Conservation (phyloP, 2,797 vertebrate genomes). For the Peromyscus attwateri region DNA sequence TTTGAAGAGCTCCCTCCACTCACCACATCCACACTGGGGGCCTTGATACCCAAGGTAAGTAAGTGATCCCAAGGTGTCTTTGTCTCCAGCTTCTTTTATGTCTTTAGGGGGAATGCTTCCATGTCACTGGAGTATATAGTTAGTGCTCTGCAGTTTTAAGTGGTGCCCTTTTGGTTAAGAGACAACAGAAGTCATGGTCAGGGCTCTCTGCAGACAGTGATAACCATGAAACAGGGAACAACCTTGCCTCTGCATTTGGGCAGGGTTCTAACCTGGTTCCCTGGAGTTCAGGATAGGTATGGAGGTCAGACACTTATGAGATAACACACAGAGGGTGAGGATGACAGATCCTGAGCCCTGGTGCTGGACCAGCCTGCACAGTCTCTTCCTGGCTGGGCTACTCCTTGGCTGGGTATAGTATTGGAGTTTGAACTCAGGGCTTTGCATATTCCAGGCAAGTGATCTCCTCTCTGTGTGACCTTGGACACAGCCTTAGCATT, state of each 20-base stretch:
- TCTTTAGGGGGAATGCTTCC: neutral
- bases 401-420: neutral
- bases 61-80: accelerated
- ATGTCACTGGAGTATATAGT: neutral
- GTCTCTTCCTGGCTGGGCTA: neutral
- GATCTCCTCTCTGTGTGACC: neutral
- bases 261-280: neutral
- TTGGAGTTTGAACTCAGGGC: neutral
- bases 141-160: neutral
- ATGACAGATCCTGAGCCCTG: neutral
- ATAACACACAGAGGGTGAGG: neutral
- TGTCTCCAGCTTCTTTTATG: neutral
- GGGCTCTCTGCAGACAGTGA: neutral
- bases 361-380: neutral
- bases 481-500: neutral
- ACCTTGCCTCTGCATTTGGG: neutral
- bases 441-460: neutral
- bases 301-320: neutral
- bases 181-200: neutral
- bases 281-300: neutral
- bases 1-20: slow-evolving; percentile 87
- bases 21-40: slow-evolving; percentile 83
- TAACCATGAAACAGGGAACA: neutral
- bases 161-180: neutral
- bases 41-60: slow-evolving; percentile 85